Evolutionary conservation across 2,888 invertebrate species (phyloP), one percentile per base, ranked within the genome.

Genomic region (Ormyrus nitidulus): DNA sequence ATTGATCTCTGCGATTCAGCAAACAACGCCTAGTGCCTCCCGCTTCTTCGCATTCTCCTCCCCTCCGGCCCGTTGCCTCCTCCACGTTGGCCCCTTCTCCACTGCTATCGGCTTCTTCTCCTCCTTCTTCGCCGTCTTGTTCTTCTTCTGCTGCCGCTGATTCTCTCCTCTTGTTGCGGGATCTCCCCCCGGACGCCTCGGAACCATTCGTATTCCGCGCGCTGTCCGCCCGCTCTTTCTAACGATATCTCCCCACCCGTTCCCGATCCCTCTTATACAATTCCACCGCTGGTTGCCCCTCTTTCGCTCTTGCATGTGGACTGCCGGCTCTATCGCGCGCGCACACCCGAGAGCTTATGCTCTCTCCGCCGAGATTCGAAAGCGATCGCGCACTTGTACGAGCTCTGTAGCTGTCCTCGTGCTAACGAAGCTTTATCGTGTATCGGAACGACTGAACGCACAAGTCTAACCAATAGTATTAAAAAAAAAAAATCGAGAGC

Each of bases 1-100:
- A 89, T 89, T 89, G 89, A 89, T 89, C 89, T 75, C 84, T 80
- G 86, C 88, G 88, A 88, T 89, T 89, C 88, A 87, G 87, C 89
- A 88, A 89, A 89, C 89, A 89, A 87, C 87, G 87, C 88, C 89
- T 87, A 86, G 86, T 86, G 84, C 86, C 86, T 83, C 86, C 85
- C 83, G 73, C 85, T 84, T 82, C 82, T 81, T 80, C 83, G 69
- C 83, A 59, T 53, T 77, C 80, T 69, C 81, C 81, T 77, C 81
- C 76, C 69, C 72, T 19, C 19, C 19, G 19, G 19, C 19, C 19
- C 19, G 19, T 19, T 19, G 19, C 19, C 19, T 19, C 19, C 56
- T 54, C 54, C 76, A 44, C 69, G 53, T 59, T 9, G 53, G 51
- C 19, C 9, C 53, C 53, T 19, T 19, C 19, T 19, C 72, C 59